These are phyloP conservation scores for Epizoanthus rinbou DNA, from an alignment of 92 coral and sea anemone species.

Conservation along the genomic window DNA sequence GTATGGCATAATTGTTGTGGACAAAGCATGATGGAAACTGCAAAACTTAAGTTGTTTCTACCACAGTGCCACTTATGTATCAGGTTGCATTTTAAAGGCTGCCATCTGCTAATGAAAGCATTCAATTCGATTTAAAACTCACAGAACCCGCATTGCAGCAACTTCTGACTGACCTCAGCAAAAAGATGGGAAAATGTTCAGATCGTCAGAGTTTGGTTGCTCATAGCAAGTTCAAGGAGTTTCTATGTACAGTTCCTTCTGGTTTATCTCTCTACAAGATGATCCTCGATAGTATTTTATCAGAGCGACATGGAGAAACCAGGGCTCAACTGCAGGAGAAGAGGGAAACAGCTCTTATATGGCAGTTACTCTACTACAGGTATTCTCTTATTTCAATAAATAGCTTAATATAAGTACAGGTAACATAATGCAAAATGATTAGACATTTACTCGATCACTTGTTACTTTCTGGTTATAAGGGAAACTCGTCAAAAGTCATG, in stretches of 20 bases:
- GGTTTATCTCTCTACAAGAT: background rate
- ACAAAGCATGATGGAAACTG: too few relatives aligned
- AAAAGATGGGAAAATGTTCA: background rate
- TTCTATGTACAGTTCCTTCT: background rate
- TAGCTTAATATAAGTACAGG: conserved; percentile 1
- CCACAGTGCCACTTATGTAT: too few relatives aligned
- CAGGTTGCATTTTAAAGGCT: too few relatives aligned
- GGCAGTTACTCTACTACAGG: conserved; percentile 61
- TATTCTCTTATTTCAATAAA: background rate
- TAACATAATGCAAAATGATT: conserved; percentile 1
- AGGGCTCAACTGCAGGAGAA: conserved; percentile 59
- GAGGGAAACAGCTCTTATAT: conserved; percentile 64
- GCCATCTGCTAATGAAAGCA: too few relatives aligned
- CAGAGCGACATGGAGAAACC: conserved; percentile 59
- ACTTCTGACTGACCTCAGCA: conserved; percentile 14
- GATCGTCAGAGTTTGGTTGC: background rate
- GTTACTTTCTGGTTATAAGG: background rate
- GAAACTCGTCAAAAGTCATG: background rate
- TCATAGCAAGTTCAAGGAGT: background rate
- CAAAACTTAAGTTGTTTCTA: too few relatives aligned
- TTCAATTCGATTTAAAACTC: background rate
- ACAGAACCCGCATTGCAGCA: conserved; percentile 22
- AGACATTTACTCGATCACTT: background rate
- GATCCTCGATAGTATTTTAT: conserved; percentile 42
- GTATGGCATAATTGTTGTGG: too few relatives aligned